Evolutionary conservation across 1,140 invertebrate genomes (phyloP).

Genomic region (Lamellibrachia luymesi): DNA sequence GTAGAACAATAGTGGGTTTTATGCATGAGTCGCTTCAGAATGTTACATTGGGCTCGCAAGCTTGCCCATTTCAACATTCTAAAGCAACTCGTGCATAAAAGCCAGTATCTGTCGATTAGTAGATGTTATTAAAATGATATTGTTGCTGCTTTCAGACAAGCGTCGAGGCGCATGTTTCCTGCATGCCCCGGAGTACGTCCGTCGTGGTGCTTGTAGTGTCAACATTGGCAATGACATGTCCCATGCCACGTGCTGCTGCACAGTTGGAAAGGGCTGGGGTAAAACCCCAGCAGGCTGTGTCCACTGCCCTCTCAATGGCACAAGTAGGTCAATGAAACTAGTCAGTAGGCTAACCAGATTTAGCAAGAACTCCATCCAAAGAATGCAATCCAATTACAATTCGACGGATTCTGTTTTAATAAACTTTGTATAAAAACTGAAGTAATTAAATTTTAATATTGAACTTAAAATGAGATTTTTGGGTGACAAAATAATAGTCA

Average conservation of each 20-base stretch:
- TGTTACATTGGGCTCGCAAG: no score
- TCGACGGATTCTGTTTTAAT: background rate
- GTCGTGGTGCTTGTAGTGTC: conserved; percentile 57
- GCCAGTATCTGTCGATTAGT: no score
- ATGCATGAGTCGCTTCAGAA: no score
- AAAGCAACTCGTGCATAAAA: no score
- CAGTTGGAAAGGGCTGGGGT: conserved; percentile 81
- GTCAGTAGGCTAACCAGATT: background rate
- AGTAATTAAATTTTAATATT: no score
- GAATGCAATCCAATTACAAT: no score
- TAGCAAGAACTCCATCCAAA: no score
- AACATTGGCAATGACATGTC: conserved; percentile 68
- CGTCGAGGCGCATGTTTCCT: conserved; percentile 77
- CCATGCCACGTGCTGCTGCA: conserved; percentile 82
- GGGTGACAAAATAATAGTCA: no score
- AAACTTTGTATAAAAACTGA: background rate
- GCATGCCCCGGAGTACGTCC: conserved; percentile 58
- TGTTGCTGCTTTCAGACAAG: conserved; percentile 64
- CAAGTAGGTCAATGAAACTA: conserved; percentile 39
- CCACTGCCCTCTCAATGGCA: conserved; percentile 66
- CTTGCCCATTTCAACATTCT: no score
- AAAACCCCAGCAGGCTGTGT: conserved; percentile 68
- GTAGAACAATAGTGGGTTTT: background rate
- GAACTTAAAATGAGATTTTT: no score
- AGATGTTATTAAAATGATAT: background rate